Percentiles rank a stretch among this genome's conserved stretches.
These are phyloP conservation scores for Lasioglossum vierecki DNA, from an alignment of 2,888 invertebrate genomes.

Conservation along the genomic window DNA sequence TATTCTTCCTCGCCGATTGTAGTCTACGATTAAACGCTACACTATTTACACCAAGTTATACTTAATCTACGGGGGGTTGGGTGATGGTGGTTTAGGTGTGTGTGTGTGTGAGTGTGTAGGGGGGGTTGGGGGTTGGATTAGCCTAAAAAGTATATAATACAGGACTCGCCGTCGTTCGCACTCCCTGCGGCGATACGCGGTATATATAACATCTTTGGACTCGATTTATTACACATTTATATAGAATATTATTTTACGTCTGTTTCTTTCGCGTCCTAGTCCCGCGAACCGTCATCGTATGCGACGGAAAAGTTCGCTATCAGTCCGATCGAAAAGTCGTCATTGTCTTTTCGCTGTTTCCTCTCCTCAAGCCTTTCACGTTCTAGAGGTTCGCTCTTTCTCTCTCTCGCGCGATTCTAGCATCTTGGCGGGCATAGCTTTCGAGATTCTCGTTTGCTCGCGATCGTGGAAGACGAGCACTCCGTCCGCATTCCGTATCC, in stretches of 20 bases:
- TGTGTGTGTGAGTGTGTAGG: slow-evolving; percentile 11
- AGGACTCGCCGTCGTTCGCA: slow-evolving; percentile 75
- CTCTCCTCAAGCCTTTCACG: background rate
- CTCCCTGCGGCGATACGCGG: slow-evolving; percentile 77
- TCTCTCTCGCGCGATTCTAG: background rate
- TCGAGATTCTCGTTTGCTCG: slow-evolving; percentile 54
- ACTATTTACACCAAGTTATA: slow-evolving; percentile 83
- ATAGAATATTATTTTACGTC: slow-evolving; percentile 74
- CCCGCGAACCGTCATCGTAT: slow-evolving; percentile 43
- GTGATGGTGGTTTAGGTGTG: slow-evolving; percentile 23
- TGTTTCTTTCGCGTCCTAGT: slow-evolving; percentile 44
- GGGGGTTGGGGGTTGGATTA: slow-evolving; percentile 53
- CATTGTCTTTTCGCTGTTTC: slow-evolving; percentile 17
- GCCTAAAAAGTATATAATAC: slow-evolving; percentile 83
- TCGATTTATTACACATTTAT: slow-evolving; percentile 84
- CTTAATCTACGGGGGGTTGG: slow-evolving; percentile 65
- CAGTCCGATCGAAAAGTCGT: slow-evolving; percentile 60
- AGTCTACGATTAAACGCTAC: slow-evolving; percentile 57
- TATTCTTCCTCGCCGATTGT: slow-evolving; percentile 51
- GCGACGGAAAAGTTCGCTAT: slow-evolving; percentile 37
- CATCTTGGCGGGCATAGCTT: slow-evolving; percentile 17
- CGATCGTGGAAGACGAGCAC: slow-evolving; percentile 63
- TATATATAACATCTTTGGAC: slow-evolving; percentile 84
- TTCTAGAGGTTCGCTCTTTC: background rate
- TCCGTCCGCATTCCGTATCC: slow-evolving; percentile 5